These are phyloP conservation scores for Phalloptychus januarius DNA, from an alignment of 2,797 vertebrate genomes.

Conservation along the genomic window DNA sequence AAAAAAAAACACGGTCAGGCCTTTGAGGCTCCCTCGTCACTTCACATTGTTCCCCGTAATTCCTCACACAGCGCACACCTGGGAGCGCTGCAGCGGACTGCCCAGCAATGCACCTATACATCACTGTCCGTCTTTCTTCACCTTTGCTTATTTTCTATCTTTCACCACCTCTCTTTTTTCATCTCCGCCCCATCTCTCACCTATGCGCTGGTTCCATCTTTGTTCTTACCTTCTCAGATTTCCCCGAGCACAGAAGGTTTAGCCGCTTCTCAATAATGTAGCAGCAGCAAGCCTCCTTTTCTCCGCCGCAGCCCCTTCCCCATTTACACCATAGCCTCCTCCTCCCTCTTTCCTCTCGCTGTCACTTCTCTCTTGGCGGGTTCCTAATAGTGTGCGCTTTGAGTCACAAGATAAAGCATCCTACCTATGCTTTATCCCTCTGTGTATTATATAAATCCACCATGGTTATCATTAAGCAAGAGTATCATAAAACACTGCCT, in stretches of 20 bases:
- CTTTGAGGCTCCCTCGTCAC: conserved; percentile 57
- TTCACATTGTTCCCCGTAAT: conserved; percentile 69
- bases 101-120: conserved; percentile 55
- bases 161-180: conserved; percentile 47
- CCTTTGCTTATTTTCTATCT: conserved; percentile 34
- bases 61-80: conserved; percentile 50
- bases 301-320: conserved; percentile 6
- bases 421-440: conserved; percentile 55
- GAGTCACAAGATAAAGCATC: conserved; percentile 58
- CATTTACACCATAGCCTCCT: background rate
- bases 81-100: conserved; percentile 47
- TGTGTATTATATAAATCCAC: conserved; percentile 69
- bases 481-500: conserved; percentile 50
- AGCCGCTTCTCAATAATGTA: conserved; percentile 58
- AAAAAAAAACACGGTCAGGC: conserved; percentile 45
- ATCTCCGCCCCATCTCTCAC: conserved; percentile 40
- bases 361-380: conserved; percentile 48
- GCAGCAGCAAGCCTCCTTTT: conserved; percentile 48
- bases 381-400: conserved; percentile 46
- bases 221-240: conserved; percentile 48
- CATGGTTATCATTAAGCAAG: conserved; percentile 59
- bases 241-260: conserved; percentile 49
- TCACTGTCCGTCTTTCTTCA: conserved; percentile 37
- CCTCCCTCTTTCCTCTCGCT: conserved; percentile 7
- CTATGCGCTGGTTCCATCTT: conserved; percentile 13